Base-by-base conservation (phyloP, 2,797 vertebrate genomes). In the Taeniopygia guttata region DNA sequence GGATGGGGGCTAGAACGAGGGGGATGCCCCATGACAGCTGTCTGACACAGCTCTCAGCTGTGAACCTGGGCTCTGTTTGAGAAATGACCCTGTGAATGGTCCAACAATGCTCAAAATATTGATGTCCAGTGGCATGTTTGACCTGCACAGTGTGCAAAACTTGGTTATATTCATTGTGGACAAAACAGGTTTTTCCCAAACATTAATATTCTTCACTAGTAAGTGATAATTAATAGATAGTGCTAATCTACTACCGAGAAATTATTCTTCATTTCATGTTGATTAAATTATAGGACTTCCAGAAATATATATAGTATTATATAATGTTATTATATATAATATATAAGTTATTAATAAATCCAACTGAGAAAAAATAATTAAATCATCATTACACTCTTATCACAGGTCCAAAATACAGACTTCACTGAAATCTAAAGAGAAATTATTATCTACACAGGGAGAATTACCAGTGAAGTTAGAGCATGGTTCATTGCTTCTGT, bases 311-410 rank as follows among this genome's bases (percentile, higher is more conserved):
- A 6, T 40, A 40, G 13, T 15, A 40, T 40, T 40, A 40, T 40
- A 40, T 40, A 40, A 40, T 40, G 13, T 40, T 40, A 16, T 40
- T 40, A 40, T 40, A 40, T 40, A 40, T 38, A 80, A 62, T 82
- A 68, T 74, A 82, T 52, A 70, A 43, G 55, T 55, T 94, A 51
- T 43, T 68, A 94, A 82, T 95, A 38, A 29, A 64, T 52, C 14
- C 34, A 80, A n/a, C 73, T 40, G 54, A 46, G 29, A 60, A 92
- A 92, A 88, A 95, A 78, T 30, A 66, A 62, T 62, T 85, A 77
- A 70, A 40, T 74, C 58, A 81, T 77, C 72, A 36, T 59, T 64
- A 81, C 55, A 68, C 5, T 63, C 22, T 87, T 83, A 87, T 78
- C 64, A 59, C 0, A 1, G 51, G n/a, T 69, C 34, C 49, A 52